These are phyloP conservation scores for Phaetusa simplex DNA, from an alignment of 2,113 vertebrate species.

Conservation along the genomic window DNA sequence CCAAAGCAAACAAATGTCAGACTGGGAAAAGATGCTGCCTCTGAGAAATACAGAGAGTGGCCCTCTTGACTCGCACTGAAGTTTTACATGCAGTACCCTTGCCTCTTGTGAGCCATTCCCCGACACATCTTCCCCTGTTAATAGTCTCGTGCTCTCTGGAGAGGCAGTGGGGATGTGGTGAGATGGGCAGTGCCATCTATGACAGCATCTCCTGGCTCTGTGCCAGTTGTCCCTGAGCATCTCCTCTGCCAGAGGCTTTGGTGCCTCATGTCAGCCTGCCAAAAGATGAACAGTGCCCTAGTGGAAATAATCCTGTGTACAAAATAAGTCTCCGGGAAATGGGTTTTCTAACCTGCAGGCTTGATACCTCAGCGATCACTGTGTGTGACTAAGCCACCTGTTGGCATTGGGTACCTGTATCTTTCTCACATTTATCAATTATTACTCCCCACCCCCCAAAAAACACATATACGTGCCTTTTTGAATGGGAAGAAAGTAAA, in stretches of 20 bases:
- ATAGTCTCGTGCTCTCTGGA: not conserved
- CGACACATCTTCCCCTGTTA: not conserved
- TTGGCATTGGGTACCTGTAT: not conserved
- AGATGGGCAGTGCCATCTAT: not conserved
- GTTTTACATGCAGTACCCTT: not conserved
- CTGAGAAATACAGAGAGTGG: not conserved
- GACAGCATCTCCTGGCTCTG: not conserved
- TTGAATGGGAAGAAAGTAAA: not conserved
- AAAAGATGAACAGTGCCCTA: not conserved
- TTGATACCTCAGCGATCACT: not conserved
- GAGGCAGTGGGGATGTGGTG: not conserved
- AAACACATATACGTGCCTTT: fast-evolving
- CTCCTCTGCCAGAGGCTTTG: not conserved
- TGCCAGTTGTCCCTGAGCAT: not conserved
- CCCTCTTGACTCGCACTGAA: not conserved
- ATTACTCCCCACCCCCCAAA: not conserved
- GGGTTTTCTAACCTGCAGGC: not conserved
- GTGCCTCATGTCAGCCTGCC: not conserved
- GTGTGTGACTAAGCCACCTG: not conserved
- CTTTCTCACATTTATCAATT: not conserved
- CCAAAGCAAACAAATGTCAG: not conserved
- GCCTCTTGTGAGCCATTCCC: not conserved
- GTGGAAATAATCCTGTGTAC: not conserved
- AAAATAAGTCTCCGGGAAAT: not conserved
- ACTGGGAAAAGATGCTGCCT: not conserved